Conservation (phyloP, 2,113 vertebrate genomes). For the Mohoua ochrocephala region DNA sequence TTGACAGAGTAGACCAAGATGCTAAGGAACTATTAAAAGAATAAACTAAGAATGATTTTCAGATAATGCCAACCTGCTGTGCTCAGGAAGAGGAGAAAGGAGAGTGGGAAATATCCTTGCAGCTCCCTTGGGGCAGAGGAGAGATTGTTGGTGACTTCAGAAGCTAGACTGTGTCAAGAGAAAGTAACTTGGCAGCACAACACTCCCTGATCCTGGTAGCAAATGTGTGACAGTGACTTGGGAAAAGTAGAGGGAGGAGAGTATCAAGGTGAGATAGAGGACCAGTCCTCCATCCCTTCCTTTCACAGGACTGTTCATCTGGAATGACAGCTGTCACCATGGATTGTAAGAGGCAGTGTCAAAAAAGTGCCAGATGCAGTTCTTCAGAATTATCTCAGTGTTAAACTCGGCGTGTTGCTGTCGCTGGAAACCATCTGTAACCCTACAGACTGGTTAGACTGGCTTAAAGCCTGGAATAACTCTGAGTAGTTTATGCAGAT, state of each 20-base stretch:
- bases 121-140: neutral
- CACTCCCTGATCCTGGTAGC: neutral
- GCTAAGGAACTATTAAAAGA: neutral
- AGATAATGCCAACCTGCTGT: neutral
- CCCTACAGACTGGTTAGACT: neutral
- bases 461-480: conserved; percentile 5
- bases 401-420: neutral
- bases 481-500: neutral
- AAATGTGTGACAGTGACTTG: neutral
- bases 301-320: neutral
- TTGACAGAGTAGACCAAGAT: neutral
- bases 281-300: neutral
- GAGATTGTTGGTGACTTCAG: neutral
- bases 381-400: neutral
- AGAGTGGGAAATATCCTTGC: neutral
- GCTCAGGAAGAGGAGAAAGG: neutral
- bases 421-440: neutral
- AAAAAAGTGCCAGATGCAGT: neutral
- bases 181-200: neutral
- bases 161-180: neutral
- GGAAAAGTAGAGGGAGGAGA: neutral
- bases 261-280: neutral
- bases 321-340: conserved; percentile 14
- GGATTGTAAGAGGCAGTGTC: neutral
- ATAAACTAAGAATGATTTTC: neutral